A percentile compares a stretch with the other conserved stretches of the same genome.
Evolutionary conservation across 2,113 vertebrate genomes (phyloP).

Genomic region (Pithys albifrons): DNA sequence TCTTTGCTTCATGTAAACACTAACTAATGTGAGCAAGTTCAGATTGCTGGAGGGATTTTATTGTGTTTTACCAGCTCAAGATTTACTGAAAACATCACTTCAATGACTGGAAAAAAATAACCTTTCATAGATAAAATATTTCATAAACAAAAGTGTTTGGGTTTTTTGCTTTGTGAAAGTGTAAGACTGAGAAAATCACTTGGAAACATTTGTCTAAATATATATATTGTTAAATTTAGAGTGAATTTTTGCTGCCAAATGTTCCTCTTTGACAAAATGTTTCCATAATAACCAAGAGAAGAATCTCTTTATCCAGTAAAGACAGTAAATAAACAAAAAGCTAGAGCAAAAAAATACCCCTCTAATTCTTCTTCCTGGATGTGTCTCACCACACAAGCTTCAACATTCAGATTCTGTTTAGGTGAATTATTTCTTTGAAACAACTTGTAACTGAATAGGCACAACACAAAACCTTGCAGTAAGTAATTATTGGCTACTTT

Average conservation of each 20-base stretch:
- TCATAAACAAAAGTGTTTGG: constrained; percentile 12
- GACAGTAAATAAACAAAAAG: constrained; percentile 27
- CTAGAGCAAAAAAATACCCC: background rate
- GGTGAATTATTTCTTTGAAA: background rate
- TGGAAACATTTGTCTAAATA: constrained; percentile 53
- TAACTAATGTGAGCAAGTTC: constrained; percentile 7
- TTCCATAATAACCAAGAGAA: constrained; percentile 25
- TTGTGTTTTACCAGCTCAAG: constrained; percentile 9
- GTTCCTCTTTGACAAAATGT: constrained; percentile 23
- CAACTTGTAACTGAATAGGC: background rate
- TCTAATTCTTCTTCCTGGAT: background rate
- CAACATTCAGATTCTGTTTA: background rate
- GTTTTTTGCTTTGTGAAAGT: constrained; percentile 33
- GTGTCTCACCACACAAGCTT: background rate
- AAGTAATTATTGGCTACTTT: background rate
- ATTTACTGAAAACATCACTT: constrained; percentile 18
- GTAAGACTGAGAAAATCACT: constrained; percentile 19
- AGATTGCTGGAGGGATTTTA: constrained; percentile 7
- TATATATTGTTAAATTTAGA: constrained; percentile 49
- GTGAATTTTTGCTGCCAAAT: constrained; percentile 22
- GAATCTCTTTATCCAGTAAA: background rate
- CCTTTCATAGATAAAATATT: constrained; percentile 25
- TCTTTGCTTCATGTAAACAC: constrained; percentile 23
- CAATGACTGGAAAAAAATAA: constrained; percentile 22
- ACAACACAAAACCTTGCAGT: background rate